Conservation (phyloP, 2,113 vertebrate genomes). For the Nestor notabilis region DNA sequence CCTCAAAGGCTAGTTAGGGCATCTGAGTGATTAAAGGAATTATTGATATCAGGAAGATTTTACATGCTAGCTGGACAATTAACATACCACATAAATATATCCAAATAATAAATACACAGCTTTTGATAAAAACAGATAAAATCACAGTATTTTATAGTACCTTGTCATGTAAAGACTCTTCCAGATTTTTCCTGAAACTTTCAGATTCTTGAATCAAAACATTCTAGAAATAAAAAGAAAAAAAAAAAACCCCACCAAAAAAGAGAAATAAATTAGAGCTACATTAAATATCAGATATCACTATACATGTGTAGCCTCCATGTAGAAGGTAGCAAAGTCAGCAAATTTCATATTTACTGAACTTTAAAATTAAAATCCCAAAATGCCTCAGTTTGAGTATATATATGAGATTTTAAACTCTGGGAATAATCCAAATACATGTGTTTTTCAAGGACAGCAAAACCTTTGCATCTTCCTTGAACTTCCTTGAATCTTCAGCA, state of each 20-base stretch:
- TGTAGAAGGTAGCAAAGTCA: not conserved
- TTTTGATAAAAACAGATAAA: not conserved
- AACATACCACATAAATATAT: not conserved
- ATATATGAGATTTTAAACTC: not conserved
- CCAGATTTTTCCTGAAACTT: constrained; percentile 94
- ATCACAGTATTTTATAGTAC: constrained; percentile 67
- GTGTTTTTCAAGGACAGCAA: not conserved
- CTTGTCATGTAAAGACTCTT: constrained; percentile 97
- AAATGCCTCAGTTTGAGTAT: not conserved
- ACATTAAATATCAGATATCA: not conserved
- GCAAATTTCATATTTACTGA: not conserved
- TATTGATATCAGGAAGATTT: not conserved
- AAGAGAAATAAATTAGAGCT: not conserved
- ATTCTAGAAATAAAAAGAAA: constrained; percentile 79
- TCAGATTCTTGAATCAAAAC: constrained; percentile 97
- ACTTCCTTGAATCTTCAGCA: not conserved
- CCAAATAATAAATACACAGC: not conserved
- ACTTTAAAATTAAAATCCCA: not conserved
- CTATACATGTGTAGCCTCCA: not conserved
- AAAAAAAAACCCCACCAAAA: not conserved
- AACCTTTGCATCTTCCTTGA: not conserved
- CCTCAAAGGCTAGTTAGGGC: not conserved
- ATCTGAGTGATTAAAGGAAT: not conserved
- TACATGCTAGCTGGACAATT: not conserved
- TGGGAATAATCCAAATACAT: not conserved